Evolutionary conservation across 2,113 vertebrate species (phyloP), one percentile per base, ranked within the genome.

Genomic region (Euleptes europaea): DNA sequence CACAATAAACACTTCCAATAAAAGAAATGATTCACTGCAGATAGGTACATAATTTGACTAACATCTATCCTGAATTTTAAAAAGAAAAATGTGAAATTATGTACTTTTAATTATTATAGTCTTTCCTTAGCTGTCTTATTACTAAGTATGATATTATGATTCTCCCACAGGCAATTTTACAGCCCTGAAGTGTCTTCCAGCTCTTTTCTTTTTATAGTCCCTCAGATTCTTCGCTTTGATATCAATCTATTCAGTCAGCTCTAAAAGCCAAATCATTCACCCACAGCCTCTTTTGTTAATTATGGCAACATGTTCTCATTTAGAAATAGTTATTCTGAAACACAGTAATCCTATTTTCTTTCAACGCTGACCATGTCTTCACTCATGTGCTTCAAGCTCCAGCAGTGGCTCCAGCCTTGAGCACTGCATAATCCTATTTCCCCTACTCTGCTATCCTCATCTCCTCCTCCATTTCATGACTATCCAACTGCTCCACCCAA

Each of bases 361-460:
- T 90, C 86, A 92, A 82, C 60, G 78, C 87, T 90, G 87, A 90
- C 31, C 86, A 79, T 1, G 2, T 54, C 33, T 83, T 42, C 73
- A 90, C 47, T 89, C 78, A 40, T 44, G 83, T 84, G 77, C 49
- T 79, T 63, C 38, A 84, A 40, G 54, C 86, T 92, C 78, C 84
- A 88, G 89, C 86, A 71, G 47, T 83, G 86, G 67, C 86, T 76
- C n/a, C 51, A 63, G 13, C 77, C 80, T 31, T 69, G 65, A 88
- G 26, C 31, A 7, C 0, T 0, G 4, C 26, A 49, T 38, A 86
- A 83, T 31, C 76, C 49, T n/a, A 88, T 70, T 57, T 51, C 65
- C 76, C 19, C 76, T 70, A 13, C 0, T 1, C 42, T 80, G 71
- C 40, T 79, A 65, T 1, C 54, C 31, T 80, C 57, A 67, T 23